Evolutionary conservation across 2,113 vertebrate genomes (phyloP), one percentile per base, ranked within the genome.

Genomic region (Eulemur macaco): DNA sequence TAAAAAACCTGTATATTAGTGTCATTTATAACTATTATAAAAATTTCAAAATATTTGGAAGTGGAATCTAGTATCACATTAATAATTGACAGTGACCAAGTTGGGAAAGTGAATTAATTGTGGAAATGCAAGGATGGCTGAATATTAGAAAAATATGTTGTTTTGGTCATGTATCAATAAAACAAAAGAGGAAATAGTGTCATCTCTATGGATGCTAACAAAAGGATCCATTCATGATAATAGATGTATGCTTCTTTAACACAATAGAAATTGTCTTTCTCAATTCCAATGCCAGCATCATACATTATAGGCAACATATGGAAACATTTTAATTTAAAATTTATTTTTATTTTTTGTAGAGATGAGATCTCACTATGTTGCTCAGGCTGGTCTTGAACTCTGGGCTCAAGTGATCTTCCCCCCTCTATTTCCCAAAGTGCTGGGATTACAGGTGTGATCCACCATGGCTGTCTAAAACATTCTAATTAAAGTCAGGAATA

Each of bases 31-130:
- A 94, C 58, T 93, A 5, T 84, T 86, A 7, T 56, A 42, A 74
- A 80, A 71, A 47, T 23, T 17, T 45, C 31, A 78, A 78, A 92
- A 25, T 95, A 92, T 89, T 95, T 91, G 31, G 23, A 89, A 92
- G 37, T n/a, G 73, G 58, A 91, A 78, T 95, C 34, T 54, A 74
- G 3, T 73, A 63, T 23, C 39, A 81, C 52, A 77, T 96, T 91
- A 68, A 34, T 94, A 60, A 76, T 91, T 42, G 54, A 58, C 37
- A 89, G 0, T 93, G 29, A 77, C 45, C 58, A 47, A 76, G 5
- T n/a, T 94, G 29, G 45, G 42, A 91, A 93, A 18, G 87, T 71
- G 29, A 8, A 8, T 84, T 92, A 68, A 93, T 93, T 93, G 21
- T 89, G 37, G 37, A 31, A 83, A 73, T 89, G 12, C 86, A 95